Evolutionary conservation across 2,113 vertebrate genomes (phyloP).

Genomic region (Etheostoma spectabile): DNA sequence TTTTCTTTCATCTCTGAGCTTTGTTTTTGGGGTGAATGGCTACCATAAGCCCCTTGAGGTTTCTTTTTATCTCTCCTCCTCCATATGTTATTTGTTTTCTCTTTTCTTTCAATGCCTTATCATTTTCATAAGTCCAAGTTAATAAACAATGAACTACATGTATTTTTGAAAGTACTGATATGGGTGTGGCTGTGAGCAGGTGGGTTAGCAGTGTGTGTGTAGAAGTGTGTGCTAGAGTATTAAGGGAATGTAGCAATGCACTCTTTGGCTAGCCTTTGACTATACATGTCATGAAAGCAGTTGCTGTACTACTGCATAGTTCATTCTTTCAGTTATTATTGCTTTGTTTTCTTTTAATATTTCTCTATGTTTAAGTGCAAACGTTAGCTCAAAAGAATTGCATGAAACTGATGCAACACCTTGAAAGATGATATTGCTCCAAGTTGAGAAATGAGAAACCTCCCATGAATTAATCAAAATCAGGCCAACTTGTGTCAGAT

Average conservation of each 20-base stretch:
- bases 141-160: constrained; percentile 54
- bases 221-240: not conserved
- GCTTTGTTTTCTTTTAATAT: constrained; percentile 69
- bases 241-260: not conserved
- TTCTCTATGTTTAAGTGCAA: constrained; percentile 75
- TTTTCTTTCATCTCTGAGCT: constrained; percentile 59
- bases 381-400: constrained; percentile 60
- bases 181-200: constrained; percentile 15
- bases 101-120: constrained; percentile 40
- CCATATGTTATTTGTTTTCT: constrained; percentile 57
- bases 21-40: constrained; percentile 56
- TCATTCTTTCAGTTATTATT: constrained; percentile 9
- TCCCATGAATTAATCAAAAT: constrained; percentile 66
- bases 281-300: not conserved
- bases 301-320: not conserved
- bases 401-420: constrained; percentile 76
- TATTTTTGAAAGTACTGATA: constrained; percentile 47
- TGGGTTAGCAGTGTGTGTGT: constrained; percentile 3
- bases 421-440: constrained; percentile 74
- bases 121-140: constrained; percentile 42
- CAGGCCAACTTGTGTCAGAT: constrained; percentile 45
- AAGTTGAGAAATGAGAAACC: constrained; percentile 64
- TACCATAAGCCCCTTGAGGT: constrained; percentile 43
- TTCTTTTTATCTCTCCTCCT: constrained; percentile 49
- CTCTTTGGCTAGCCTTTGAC: not conserved